A percentile compares a stretch with the other conserved stretches of the same genome.
phyloP scores from a whole-genome alignment of 1,140 invertebrate genomes.

The Maconellicoccus hirsutus region DNA sequence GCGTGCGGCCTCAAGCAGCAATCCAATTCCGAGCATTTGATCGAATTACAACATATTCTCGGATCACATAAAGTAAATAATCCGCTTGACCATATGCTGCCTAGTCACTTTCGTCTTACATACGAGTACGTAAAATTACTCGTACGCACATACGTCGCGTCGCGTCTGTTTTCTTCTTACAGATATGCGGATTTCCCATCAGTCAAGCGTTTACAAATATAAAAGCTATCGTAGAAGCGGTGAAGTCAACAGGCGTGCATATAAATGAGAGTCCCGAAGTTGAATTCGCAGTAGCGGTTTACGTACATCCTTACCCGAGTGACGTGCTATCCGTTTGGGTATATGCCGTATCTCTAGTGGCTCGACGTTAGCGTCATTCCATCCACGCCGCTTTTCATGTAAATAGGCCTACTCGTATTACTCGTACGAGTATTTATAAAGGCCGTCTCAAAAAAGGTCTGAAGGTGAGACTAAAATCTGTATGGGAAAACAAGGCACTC shows the following conservation, averaged over 20 bases:
- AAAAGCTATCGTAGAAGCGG: conserved; percentile 50
- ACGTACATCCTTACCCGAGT: conserved; percentile 63
- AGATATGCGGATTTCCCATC: conserved; percentile 66
- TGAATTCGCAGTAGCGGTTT: conserved; percentile 67
- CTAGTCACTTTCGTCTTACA: background rate
- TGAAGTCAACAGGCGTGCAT: conserved; percentile 62
- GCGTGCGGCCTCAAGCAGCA: conserved; percentile 27
- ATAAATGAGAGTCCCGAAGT: conserved; percentile 50
- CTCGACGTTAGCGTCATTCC: conserved; percentile 30
- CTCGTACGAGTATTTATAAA: too few species aligned
- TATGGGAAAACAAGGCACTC: too few species aligned
- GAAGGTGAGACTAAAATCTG: too few species aligned
- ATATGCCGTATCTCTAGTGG: conserved; percentile 48
- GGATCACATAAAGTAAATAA: conserved; percentile 44
- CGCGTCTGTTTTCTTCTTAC: too few species aligned
- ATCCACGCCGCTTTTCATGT: too few species aligned
- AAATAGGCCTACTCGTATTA: too few species aligned
- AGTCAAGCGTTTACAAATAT: conserved; percentile 59
- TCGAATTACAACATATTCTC: conserved; percentile 47
- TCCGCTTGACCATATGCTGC: too few species aligned
- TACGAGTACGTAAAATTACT: background rate
- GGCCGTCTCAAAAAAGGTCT: too few species aligned
- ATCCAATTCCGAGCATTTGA: conserved; percentile 34
- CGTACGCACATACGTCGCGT: too few species aligned
- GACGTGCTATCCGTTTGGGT: conserved; percentile 69